phyloP scores from a whole-genome alignment of 2,797 vertebrate genomes.

The Ctenopoma multispine region DNA sequence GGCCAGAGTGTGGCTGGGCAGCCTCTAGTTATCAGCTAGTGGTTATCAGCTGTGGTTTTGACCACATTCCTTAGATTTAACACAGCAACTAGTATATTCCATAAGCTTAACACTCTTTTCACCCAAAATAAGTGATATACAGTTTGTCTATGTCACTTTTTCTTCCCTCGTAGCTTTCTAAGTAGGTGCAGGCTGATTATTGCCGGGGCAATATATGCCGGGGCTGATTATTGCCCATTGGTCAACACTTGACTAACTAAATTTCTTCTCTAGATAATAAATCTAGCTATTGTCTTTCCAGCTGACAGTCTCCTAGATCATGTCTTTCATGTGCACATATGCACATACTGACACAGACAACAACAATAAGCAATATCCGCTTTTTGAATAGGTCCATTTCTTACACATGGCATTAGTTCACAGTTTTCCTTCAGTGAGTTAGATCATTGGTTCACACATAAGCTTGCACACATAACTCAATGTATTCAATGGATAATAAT shows the following conservation, averaged over 20 bases:
- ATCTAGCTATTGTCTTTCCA: conserved; percentile 42
- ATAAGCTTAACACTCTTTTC: conserved; percentile 41
- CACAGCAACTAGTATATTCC: conserved; percentile 49
- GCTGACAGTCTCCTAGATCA: conserved; percentile 44
- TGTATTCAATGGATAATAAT: conserved; percentile 23
- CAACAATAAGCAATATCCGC: conserved; percentile 4
- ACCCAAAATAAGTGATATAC: conserved; percentile 3
- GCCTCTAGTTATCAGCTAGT: conserved; percentile 49
- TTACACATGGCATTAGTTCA: conserved; percentile 26
- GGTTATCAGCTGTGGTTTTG: conserved; percentile 59
- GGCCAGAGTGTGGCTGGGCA: conserved; percentile 13
- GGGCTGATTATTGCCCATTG: conserved; percentile 64
- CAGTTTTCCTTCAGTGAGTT: background rate
- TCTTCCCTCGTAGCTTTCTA: conserved; percentile 11
- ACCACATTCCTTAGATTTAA: conserved; percentile 48
- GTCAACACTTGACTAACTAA: conserved; percentile 56
- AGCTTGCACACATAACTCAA: background rate
- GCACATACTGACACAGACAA: conserved; percentile 27
- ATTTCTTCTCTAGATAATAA: conserved; percentile 55
- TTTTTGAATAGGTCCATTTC: conserved; percentile 7
- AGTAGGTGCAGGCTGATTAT: conserved; percentile 17
- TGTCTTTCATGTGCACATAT: conserved; percentile 44
- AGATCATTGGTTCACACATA: conserved; percentile 18
- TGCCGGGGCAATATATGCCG: too few relatives aligned
- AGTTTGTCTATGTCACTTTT: conserved; percentile 3